Base-by-base conservation (phyloP, 2,113 vertebrate species). In the Marmota flaviventris region DNA sequence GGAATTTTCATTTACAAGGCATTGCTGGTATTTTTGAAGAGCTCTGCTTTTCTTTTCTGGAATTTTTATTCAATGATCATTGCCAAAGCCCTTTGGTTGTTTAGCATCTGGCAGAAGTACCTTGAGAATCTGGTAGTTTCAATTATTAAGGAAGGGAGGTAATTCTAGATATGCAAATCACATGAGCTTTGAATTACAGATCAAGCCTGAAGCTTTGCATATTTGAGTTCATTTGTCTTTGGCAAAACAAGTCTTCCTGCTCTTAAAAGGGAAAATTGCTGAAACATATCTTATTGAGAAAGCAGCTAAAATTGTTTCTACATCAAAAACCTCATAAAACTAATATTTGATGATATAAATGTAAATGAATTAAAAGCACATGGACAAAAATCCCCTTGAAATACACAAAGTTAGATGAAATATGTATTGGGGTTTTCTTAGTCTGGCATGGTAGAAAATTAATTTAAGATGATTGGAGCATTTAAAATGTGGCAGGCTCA, bases 331-430 rank as follows among this genome's bases (percentile, higher is more conserved):
- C 14, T 89, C 65, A 89, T 69, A 85, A 88, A 83, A 94, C 32
- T 92, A 92, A 83, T 91, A 93, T 84, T 96, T 94, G 34, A 83
- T 97, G 63, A 95, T 82, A 82, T 78, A 83, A 94, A 86, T 93
- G 39, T 69, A 97, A 97, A 93, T 94, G 29, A 96, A 97, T 93
- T 95, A 96, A 96, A 97, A 94, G 48, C 83, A 97, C 14, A 89
- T 82, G 82, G 48, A 39, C 75, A 16, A 84, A 97, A 89, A 82
- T 86, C 51, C 27, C 39, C 39, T 94, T 95, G 88, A 94, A 95
- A 69, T 39, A 93, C 24, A 85, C 32, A 67, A 90, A 91, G 42
- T 95, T 93, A 86, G 79, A 92, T 84, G 22, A 96, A 93, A 89
- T 86, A 79, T 42, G 5, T 61, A 86, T 61, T 89, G 2, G 7